Conservation (phyloP, 2,888 invertebrate genomes). For the Eupeodes latifasciatus region DNA sequence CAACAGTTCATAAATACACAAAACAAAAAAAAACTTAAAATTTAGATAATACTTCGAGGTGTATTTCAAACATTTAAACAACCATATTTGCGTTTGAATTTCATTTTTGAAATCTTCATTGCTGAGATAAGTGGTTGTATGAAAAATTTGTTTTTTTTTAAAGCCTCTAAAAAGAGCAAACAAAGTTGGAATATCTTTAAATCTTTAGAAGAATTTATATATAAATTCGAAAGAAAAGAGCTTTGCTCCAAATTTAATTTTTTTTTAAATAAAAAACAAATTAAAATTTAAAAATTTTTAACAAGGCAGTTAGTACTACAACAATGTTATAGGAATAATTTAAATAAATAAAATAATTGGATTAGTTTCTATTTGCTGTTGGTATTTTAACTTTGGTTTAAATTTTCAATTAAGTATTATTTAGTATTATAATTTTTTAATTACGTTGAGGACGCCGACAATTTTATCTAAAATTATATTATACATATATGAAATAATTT, state of each 20-base stretch:
- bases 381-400: slow-evolving; percentile 49
- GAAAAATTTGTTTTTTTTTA: slow-evolving; percentile 30
- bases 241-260: neutral
- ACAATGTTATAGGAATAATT: neutral
- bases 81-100: slow-evolving; percentile 84
- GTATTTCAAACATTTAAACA: slow-evolving; percentile 82
- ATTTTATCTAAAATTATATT: slow-evolving; percentile 79
- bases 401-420: slow-evolving; percentile 57
- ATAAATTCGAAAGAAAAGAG: slow-evolving; percentile 24
- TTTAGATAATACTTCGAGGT: slow-evolving; percentile 58
- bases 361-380: slow-evolving; percentile 47
- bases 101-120: slow-evolving; percentile 83
- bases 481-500: slow-evolving; percentile 64
- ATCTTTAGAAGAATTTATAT: slow-evolving; percentile 14
- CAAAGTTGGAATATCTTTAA: neutral
- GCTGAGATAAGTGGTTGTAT: slow-evolving; percentile 38
- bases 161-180: slow-evolving; percentile 17
- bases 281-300: neutral
- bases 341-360: slow-evolving; percentile 33
- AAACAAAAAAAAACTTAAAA: slow-evolving; percentile 66
- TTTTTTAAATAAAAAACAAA: neutral
- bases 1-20: slow-evolving; percentile 64
- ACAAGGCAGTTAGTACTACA: slow-evolving; percentile 49
- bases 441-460: slow-evolving; percentile 79
- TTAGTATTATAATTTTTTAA: slow-evolving; percentile 32